Evolutionary conservation across 2,888 invertebrate species (phyloP).

Genomic region (Phortica magna): DNA sequence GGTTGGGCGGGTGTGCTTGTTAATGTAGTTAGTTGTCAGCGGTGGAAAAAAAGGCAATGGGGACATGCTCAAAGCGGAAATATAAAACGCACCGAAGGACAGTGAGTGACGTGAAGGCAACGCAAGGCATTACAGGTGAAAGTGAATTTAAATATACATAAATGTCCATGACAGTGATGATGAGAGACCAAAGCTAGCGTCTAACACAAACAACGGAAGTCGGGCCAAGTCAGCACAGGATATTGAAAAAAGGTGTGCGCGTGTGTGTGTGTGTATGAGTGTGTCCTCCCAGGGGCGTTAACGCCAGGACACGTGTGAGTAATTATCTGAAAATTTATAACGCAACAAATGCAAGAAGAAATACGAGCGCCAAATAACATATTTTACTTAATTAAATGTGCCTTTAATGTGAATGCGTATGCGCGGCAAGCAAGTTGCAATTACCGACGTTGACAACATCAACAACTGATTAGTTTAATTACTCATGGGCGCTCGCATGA

Average conservation of each 20-base stretch:
- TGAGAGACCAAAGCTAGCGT: neutral
- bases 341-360: neutral
- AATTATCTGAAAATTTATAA: slow-evolving; percentile 21
- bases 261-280: neutral
- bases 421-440: slow-evolving; percentile 9
- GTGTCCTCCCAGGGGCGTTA: slow-evolving; percentile 24
- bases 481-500: no score
- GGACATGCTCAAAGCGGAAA: neutral
- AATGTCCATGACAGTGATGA: neutral
- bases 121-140: no score
- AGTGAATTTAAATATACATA: slow-evolving; percentile 16
- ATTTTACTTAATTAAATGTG: no score
- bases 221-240: neutral
- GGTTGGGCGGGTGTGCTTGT: no score
- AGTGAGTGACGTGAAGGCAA: no score
- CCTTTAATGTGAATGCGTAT: slow-evolving; percentile 43
- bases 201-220: neutral
- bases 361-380: neutral
- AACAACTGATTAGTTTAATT: neutral
- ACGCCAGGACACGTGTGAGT: slow-evolving; percentile 19
- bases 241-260: neutral
- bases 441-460: neutral
- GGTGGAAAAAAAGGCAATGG: neutral
- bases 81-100: neutral
- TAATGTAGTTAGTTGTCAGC: neutral